A percentile compares a stretch with the other conserved stretches of the same genome.
Conservation (phyloP, 2,888 invertebrate species). For the Cantharis rufa region DNA sequence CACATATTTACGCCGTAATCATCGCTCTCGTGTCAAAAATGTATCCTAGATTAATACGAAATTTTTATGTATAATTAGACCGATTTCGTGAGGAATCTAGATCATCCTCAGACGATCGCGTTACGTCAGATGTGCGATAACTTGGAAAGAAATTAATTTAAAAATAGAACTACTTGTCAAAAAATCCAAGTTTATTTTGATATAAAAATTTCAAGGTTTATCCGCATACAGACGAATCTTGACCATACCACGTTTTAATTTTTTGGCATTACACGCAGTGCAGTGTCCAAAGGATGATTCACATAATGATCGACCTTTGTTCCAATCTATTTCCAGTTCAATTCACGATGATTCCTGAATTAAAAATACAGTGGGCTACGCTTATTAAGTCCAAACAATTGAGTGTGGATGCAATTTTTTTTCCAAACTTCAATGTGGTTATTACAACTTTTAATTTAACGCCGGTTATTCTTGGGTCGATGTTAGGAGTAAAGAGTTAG, state of each 20-base stretch:
- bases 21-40: neutral
- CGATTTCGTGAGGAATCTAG: neutral
- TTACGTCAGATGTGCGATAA: neutral
- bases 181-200: neutral
- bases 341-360: neutral
- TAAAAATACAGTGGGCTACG: no score
- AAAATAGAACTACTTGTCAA: neutral
- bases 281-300: slow-evolving; percentile 10
- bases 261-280: slow-evolving; percentile 11
- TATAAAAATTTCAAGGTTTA: neutral
- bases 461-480: slow-evolving; percentile 18
- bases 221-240: neutral
- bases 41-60: neutral
- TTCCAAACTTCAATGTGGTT: neutral
- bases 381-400: neutral
- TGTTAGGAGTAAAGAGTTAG: slow-evolving; percentile 8
- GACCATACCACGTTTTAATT: neutral
- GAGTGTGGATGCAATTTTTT: neutral
- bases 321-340: neutral
- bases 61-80: neutral
- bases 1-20: neutral
- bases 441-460: slow-evolving; percentile 1
- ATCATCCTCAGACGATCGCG: neutral
- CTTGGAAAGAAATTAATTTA: neutral
- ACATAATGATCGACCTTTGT: neutral